Evolutionary conservation across 2,113 vertebrate species (phyloP).

Genomic region (Bathybates hornii): DNA sequence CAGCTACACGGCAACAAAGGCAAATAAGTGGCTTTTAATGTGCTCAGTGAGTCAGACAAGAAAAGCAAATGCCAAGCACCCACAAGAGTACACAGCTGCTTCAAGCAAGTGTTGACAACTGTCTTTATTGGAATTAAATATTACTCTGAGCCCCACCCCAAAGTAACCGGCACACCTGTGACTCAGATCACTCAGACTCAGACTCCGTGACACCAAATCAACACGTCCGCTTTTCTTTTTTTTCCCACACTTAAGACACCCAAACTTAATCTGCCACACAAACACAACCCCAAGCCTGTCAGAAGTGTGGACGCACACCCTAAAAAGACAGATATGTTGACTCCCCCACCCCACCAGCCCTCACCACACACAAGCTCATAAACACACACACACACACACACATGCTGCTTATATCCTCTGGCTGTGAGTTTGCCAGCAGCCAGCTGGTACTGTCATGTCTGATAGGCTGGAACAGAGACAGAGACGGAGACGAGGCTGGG

Average conservation of each 20-base stretch:
- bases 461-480: constrained; percentile 72
- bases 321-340: constrained; percentile 10
- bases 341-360: not conserved
- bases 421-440: constrained; percentile 63
- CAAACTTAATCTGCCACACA: not conserved
- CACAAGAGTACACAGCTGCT: constrained; percentile 48
- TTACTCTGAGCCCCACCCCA: constrained; percentile 29
- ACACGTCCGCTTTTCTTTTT: not conserved
- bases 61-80: constrained; percentile 51
- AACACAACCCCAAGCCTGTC: not conserved
- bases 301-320: constrained; percentile 5
- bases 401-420: constrained; percentile 41
- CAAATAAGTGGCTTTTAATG: constrained; percentile 52
- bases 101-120: constrained; percentile 55
- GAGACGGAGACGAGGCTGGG: constrained; percentile 53
- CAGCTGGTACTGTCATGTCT: constrained; percentile 78
- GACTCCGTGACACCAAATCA: constrained; percentile 26
- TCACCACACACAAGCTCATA: not conserved
- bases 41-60: constrained; percentile 49
- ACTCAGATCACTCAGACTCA: constrained; percentile 39
- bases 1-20: constrained; percentile 7
- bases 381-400: not conserved
- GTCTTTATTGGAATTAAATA: constrained; percentile 64
- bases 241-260: not conserved
- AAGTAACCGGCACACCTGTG: constrained; percentile 38